Evolutionary conservation across 2,113 vertebrate species (phyloP).

Genomic region (Isichthys henryi): DNA sequence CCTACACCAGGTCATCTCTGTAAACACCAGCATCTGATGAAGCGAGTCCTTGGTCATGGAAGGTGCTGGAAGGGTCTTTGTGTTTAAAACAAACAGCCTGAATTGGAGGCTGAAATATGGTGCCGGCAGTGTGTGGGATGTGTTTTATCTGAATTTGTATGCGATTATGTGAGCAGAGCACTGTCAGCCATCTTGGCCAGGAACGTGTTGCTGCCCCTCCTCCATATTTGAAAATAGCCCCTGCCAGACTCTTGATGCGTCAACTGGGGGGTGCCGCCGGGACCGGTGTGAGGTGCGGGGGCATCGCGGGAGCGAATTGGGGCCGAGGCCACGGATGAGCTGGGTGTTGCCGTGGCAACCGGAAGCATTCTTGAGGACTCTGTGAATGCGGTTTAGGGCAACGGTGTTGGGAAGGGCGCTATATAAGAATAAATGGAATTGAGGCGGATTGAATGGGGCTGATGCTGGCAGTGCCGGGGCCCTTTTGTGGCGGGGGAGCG

Average conservation of each 20-base stretch:
- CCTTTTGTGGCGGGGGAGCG: constrained; percentile 52
- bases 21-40: neutral
- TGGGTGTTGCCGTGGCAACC: constrained; percentile 64
- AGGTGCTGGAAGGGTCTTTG: neutral
- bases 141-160: constrained; percentile 39
- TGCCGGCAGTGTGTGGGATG: constrained; percentile 17
- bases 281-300: constrained; percentile 24
- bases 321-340: constrained; percentile 51
- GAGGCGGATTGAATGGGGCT: neutral
- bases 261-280: neutral
- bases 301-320: constrained; percentile 45
- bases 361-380: constrained; percentile 56
- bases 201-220: constrained; percentile 9
- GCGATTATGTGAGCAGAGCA: constrained; percentile 27
- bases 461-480: constrained; percentile 49
- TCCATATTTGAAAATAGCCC: constrained; percentile 2
- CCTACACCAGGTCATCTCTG: neutral
- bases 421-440: neutral
- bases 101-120: neutral
- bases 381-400: constrained; percentile 34
- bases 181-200: constrained; percentile 10
- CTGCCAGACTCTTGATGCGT: neutral
- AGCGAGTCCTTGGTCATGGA: neutral
- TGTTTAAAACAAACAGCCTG: neutral
- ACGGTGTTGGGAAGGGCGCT: neutral